Evolutionary conservation across 2,888 invertebrate genomes (phyloP).

Genomic region (Eueremaeus valkanovi): DNA sequence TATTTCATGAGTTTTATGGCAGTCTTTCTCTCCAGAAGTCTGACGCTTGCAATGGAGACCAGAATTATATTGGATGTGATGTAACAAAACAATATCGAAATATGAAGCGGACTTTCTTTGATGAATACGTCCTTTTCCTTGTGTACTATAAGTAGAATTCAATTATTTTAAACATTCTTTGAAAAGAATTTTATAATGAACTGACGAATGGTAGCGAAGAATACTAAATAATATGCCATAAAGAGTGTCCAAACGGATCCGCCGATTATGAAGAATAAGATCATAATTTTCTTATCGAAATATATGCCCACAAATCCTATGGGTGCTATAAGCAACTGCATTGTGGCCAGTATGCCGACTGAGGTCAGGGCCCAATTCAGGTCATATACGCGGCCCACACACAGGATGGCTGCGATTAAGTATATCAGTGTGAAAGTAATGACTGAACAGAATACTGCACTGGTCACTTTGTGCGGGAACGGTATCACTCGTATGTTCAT

Average conservation of each 20-base stretch:
- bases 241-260: constrained; percentile 13
- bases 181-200: neutral
- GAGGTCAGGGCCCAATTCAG: neutral
- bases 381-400: neutral
- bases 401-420: neutral
- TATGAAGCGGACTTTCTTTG: neutral
- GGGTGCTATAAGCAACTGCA: neutral
- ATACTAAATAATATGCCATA: neutral
- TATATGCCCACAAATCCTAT: constrained; percentile 11
- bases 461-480: neutral
- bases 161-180: neutral
- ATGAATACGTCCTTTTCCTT: neutral
- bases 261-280: neutral
- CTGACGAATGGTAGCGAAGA: neutral
- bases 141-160: too few species aligned
- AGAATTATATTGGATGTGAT: neutral
- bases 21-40: neutral
- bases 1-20: neutral
- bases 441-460: neutral
- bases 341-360: neutral
- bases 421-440: neutral
- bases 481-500: too few species aligned
- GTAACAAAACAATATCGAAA: neutral
- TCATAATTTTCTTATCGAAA: neutral
- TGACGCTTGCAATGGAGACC: neutral